Percentiles rank a stretch among this genome's conserved stretches.
phyloP scores from a whole-genome alignment of 2,888 invertebrate genomes.

The Laothoe populi region DNA sequence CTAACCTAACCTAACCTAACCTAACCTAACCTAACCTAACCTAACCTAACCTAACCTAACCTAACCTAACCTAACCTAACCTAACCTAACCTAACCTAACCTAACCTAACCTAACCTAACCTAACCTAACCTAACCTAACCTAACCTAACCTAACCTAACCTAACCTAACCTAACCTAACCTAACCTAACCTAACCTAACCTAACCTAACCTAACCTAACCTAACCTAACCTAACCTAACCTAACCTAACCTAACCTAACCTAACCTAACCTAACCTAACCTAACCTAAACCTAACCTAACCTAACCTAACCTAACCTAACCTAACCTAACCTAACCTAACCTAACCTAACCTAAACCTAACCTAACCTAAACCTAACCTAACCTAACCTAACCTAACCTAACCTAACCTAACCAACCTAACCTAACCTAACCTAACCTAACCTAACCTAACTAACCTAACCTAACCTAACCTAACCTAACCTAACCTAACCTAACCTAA shows the following conservation, averaged over 20 bases:
- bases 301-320: conserved; percentile 38
- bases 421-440: conserved; percentile 41
- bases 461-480: conserved; percentile 37
- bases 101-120: conserved; percentile 29
- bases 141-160: conserved; percentile 37
- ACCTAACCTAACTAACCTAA: conserved; percentile 39
- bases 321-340: conserved; percentile 36
- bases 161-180: conserved; percentile 31
- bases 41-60: conserved; percentile 26
- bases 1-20: conserved; percentile 30
- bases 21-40: conserved; percentile 30
- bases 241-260: conserved; percentile 36
- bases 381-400: conserved; percentile 36
- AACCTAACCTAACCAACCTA: conserved; percentile 38
- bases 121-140: conserved; percentile 32
- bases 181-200: conserved; percentile 30
- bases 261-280: conserved; percentile 35
- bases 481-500: conserved; percentile 35
- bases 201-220: conserved; percentile 31
- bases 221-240: conserved; percentile 31
- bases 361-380: conserved; percentile 37
- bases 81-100: conserved; percentile 27
- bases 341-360: conserved; percentile 37
- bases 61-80: conserved; percentile 28
- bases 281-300: conserved; percentile 38